Evolutionary conservation across 2,888 invertebrate genomes (phyloP).

Genomic region (Ctena decussata): DNA sequence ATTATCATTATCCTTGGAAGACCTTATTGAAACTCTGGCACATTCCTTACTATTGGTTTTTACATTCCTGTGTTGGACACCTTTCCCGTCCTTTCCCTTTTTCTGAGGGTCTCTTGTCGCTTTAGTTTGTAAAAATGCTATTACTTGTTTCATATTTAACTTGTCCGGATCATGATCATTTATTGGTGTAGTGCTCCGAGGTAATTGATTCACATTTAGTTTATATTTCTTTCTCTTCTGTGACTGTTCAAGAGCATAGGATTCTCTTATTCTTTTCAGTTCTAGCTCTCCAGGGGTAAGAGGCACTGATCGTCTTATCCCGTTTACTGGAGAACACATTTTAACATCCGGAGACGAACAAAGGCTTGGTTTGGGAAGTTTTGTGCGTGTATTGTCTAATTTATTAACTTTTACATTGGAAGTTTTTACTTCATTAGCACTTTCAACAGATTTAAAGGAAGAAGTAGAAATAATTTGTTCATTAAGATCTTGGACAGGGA

Average conservation of each 20-base stretch:
- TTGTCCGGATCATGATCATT: constrained; percentile 81
- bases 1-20: background rate
- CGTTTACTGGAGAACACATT: constrained; percentile 58
- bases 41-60: background rate
- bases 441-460: constrained; percentile 49
- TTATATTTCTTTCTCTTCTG: constrained; percentile 72
- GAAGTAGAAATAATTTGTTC: constrained; percentile 62
- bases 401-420: constrained; percentile 8
- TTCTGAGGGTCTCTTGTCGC: constrained; percentile 50
- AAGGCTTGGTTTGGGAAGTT: constrained; percentile 70
- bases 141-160: constrained; percentile 81
- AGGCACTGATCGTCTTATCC: constrained; percentile 65
- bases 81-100: constrained; percentile 20
- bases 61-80: background rate
- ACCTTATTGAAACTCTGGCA: background rate
- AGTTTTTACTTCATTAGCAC: constrained; percentile 33
- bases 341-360: constrained; percentile 58
- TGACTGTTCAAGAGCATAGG: constrained; percentile 66
- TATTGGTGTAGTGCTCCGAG: constrained; percentile 78
- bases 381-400: constrained; percentile 47
- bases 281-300: constrained; percentile 74
- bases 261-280: constrained; percentile 66
- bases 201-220: constrained; percentile 76
- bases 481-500: constrained; percentile 67
- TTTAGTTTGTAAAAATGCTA: constrained; percentile 76